phyloP scores from a whole-genome alignment of 2,113 vertebrate species.

The Colinus virginianus region DNA sequence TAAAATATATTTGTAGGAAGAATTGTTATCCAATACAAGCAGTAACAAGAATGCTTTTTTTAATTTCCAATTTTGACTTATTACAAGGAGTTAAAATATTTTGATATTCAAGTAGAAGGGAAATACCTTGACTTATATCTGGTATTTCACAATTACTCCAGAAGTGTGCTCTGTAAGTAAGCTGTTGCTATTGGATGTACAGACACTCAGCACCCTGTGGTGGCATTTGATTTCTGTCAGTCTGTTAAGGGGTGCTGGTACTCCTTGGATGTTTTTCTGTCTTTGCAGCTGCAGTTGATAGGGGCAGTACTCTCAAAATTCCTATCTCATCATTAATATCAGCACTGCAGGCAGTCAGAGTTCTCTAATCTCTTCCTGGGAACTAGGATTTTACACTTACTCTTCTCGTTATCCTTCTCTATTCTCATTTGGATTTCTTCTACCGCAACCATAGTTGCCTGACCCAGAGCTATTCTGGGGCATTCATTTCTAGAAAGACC shows the following conservation, averaged over 20 bases:
- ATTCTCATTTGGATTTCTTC: not conserved
- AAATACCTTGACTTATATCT: not conserved
- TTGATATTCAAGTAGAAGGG: not conserved
- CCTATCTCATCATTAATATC: not conserved
- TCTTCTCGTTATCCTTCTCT: not conserved
- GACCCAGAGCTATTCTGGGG: not conserved
- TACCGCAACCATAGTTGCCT: not conserved
- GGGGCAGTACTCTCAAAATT: not conserved
- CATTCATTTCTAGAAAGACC: not conserved
- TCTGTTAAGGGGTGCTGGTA: not conserved
- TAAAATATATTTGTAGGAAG: not conserved
- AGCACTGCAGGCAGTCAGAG: not conserved
- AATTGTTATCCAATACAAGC: not conserved
- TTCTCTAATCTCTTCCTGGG: not conserved
- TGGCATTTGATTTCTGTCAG: not conserved
- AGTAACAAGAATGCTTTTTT: not conserved
- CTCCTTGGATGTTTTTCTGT: not conserved
- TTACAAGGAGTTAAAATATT: not conserved
- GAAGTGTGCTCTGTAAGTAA: not conserved
- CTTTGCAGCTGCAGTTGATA: not conserved
- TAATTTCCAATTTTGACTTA: not conserved
- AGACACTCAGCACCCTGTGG: not conserved
- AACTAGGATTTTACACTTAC: not conserved
- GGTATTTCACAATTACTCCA: not conserved
- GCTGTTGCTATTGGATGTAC: not conserved